These are phyloP conservation scores for Lepidurus arcticus DNA, from an alignment of 1,140 invertebrate species.

Conservation along the genomic window DNA sequence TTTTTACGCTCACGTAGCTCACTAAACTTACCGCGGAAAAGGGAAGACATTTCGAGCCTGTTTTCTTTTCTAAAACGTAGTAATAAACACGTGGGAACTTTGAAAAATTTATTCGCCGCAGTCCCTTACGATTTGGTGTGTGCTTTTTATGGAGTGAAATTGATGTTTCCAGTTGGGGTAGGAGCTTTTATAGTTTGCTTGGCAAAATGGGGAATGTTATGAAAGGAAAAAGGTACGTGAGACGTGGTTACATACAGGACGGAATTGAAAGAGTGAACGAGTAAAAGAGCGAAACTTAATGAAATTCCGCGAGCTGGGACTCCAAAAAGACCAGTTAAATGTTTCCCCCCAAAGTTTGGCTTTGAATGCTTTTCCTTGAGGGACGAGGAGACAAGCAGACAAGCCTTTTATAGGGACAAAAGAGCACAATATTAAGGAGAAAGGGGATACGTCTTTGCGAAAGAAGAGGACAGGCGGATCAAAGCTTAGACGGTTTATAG, in stretches of 20 bases:
- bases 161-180: too few species aligned
- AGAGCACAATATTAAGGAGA: neutral
- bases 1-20: too few species aligned
- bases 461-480: neutral
- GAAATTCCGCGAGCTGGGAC: neutral
- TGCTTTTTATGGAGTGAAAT: too few species aligned
- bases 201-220: too few species aligned
- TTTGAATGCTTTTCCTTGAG: neutral
- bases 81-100: too few species aligned
- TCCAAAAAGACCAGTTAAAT: neutral
- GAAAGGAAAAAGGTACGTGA: too few species aligned
- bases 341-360: neutral
- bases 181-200: too few species aligned
- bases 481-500: neutral
- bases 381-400: neutral
- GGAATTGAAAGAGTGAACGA: neutral
- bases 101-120: too few species aligned
- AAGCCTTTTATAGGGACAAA: neutral
- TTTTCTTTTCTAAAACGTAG: too few species aligned
- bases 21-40: too few species aligned
- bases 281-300: neutral
- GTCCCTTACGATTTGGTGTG: too few species aligned
- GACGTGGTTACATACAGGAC: neutral
- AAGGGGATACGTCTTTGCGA: neutral
- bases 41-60: too few species aligned